Conservation (phyloP, 1,140 invertebrate species). For the Bombus terrestris region DNA sequence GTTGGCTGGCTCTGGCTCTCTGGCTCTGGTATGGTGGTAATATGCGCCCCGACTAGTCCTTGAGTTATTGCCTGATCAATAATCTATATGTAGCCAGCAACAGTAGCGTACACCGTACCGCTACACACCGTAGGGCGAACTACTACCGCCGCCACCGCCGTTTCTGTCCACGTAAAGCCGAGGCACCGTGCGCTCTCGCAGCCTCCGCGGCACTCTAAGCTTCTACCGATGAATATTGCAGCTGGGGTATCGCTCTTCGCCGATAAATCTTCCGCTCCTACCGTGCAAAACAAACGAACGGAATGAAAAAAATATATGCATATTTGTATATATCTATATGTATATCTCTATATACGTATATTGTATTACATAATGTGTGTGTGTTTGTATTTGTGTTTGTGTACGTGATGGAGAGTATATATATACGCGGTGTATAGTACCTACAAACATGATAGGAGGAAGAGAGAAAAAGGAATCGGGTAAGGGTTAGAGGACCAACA, state of each 20-base stretch:
- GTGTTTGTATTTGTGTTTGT: no score
- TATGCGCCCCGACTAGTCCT: conserved; percentile 81
- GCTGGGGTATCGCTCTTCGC: conserved; percentile 72
- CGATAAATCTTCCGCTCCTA: conserved; percentile 59
- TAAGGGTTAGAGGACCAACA: not conserved
- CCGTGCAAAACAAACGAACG: conserved; percentile 45
- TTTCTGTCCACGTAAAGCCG: conserved; percentile 72
- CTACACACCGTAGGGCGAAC: conserved; percentile 71
- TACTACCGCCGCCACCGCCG: conserved; percentile 15
- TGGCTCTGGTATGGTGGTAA: conserved; percentile 75
- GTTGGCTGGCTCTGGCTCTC: conserved; percentile 1
- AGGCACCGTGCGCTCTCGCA: conserved; percentile 46
- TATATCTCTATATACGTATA: no score
- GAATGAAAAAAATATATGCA: not conserved
- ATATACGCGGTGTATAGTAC: not conserved
- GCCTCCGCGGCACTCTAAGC: conserved; percentile 67
- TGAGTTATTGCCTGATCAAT: conserved; percentile 83
- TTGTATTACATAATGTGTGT: no score
- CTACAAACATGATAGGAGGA: not conserved
- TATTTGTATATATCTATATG: not conserved
- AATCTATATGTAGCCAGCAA: conserved; percentile 79
- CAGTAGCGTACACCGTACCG: conserved; percentile 32
- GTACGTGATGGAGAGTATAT: not conserved
- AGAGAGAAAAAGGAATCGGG: not conserved
- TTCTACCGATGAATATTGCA: conserved; percentile 76